Evolutionary conservation across 2,797 vertebrate genomes (phyloP), one percentile per base, ranked within the genome.

Genomic region (Premnoplex brunnescens): DNA sequence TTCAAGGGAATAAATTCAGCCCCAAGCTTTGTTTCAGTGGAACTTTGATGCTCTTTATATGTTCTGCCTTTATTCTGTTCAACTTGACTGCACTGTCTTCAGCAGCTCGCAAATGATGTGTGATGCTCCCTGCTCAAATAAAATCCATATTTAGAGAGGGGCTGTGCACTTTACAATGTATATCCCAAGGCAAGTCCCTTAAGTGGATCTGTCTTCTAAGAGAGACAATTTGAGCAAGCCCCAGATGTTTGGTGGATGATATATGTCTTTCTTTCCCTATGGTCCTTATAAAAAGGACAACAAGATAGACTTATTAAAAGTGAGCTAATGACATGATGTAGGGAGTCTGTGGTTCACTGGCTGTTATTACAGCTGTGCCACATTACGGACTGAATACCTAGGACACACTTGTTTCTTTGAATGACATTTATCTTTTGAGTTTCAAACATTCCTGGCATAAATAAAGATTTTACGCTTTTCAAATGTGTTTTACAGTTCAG

Each of bases 331-430:
- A 97, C 97, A 98, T 98, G 97, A 98, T 96, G 97, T 97, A 98
- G 96, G 94, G 96, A 95, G 88, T 80, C 96, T 91, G 92, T 92
- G 97, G 96, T 98, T 97, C 97, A 97, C 90, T 96, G 95, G 90
- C 95, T 98, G 97, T 98, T 98, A 96, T 98, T 97, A 98, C 98
- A 98, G 97, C 98, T 98, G 98, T 96, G 94, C 91, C 96, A 92
- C 92, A 97, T 98, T 98, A 98, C 10, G 80, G 95, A 64, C 97
- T 97, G 97, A 98, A 96, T 96, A 97, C 96, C 96, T 98, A 98
- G 97, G 97, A 98, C 96, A 95, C 97, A 94, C 97, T 97, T 96
- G 93, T 67, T 95, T 97, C 98, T 97, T 96, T 88, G 96, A 98
- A 92, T 97, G 98, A 97, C 98, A 98, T 98, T 97, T 97, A 96